Evolutionary conservation across 1,140 invertebrate species (phyloP).

Genomic region (Drosophila parvula): DNA sequence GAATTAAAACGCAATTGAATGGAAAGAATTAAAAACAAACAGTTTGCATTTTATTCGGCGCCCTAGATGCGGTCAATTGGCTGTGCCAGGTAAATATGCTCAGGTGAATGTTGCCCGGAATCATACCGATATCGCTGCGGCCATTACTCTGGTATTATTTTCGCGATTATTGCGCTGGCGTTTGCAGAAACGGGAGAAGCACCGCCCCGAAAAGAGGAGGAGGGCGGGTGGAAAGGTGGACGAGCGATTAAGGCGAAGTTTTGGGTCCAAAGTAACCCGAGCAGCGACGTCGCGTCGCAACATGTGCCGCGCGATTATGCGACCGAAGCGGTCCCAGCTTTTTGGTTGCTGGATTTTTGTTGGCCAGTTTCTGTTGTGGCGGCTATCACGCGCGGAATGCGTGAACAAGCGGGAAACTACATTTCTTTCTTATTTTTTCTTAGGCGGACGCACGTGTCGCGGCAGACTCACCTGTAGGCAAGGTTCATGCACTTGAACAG

Average conservation of each 20-base stretch:
- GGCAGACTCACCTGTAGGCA: slow-evolving; percentile 94
- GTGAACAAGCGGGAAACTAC: slow-evolving; percentile 47
- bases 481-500: slow-evolving; percentile 98
- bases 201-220: slow-evolving; percentile 1
- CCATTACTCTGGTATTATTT: slow-evolving; percentile 41
- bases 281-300: slow-evolving; percentile 40
- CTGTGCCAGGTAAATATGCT: background rate
- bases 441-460: slow-evolving; percentile 11
- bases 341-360: slow-evolving; percentile 47
- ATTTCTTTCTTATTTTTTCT: slow-evolving; percentile 15
- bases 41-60: slow-evolving; percentile 12
- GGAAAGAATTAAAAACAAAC: background rate
- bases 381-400: slow-evolving; percentile 51
- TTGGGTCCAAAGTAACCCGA: slow-evolving; percentile 62
- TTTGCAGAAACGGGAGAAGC: slow-evolving; percentile 64
- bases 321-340: slow-evolving; percentile 51
- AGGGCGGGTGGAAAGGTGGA: slow-evolving; percentile 3
- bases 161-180: slow-evolving; percentile 37
- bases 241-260: slow-evolving; percentile 63
- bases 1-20: background rate
- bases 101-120: slow-evolving; percentile 6
- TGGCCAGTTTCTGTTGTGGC: slow-evolving; percentile 41
- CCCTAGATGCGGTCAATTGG: background rate
- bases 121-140: slow-evolving; percentile 20
- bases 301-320: slow-evolving; percentile 62